These are phyloP conservation scores for Hypocryptadius cinnamomeus DNA, from an alignment of 2,113 vertebrate genomes.

Conservation along the genomic window DNA sequence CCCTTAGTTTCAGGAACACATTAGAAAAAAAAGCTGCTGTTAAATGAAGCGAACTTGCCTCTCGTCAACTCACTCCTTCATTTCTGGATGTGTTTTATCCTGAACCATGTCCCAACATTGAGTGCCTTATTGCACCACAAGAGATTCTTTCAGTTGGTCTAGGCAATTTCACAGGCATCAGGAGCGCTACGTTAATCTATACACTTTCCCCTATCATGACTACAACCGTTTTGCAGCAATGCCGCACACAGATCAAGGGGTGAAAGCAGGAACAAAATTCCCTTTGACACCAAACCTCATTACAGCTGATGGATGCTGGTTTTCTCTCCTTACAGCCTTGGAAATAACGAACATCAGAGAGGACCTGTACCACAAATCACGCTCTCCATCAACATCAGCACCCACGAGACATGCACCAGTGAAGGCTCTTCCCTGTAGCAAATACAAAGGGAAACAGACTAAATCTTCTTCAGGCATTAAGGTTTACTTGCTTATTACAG, in stretches of 20 bases:
- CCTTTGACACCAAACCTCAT: neutral
- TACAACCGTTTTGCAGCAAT: neutral
- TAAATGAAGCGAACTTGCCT: neutral
- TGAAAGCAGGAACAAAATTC: neutral
- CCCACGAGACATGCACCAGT: neutral
- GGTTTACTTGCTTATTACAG: neutral
- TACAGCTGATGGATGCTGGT: neutral
- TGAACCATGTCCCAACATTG: neutral
- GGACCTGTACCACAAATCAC: neutral
- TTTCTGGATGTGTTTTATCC: neutral
- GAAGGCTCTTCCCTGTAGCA: neutral
- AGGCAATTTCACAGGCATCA: neutral
- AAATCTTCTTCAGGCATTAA: neutral
- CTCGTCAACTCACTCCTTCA: neutral
- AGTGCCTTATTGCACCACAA: neutral
- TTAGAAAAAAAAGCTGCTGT: neutral
- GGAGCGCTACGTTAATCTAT: neutral
- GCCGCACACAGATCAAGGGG: neutral
- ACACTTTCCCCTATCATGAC: neutral
- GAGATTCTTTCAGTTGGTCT: neutral
- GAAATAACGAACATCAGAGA: accelerated
- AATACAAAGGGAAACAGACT: neutral
- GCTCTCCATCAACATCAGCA: accelerated
- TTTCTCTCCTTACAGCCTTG: neutral
- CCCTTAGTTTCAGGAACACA: neutral